Evolutionary conservation across 2,888 invertebrate species (phyloP).

Genomic region (Hirudinaria manillensis): DNA sequence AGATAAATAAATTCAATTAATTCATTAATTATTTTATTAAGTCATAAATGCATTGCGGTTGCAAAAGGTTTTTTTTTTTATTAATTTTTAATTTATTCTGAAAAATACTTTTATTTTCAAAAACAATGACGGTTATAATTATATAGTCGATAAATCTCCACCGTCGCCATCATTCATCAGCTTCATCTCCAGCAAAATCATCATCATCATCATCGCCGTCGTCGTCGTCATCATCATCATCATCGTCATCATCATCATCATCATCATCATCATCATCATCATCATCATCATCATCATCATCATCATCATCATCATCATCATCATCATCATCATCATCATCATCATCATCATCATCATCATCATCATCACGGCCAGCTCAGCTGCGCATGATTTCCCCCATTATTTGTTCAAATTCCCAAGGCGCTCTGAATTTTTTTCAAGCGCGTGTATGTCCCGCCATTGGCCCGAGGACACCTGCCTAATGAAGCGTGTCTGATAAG

Average conservation of each 20-base stretch:
- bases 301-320: slow-evolving; percentile 25
- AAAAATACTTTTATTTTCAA: too few relatives aligned
- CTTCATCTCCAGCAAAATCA: neutral
- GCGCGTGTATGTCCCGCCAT: neutral
- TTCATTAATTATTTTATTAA: too few relatives aligned
- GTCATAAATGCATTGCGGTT: too few relatives aligned
- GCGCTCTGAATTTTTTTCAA: neutral
- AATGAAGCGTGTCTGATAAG: slow-evolving; percentile 13
- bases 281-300: slow-evolving; percentile 24
- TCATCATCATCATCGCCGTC: neutral
- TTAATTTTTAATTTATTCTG: too few relatives aligned
- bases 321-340: slow-evolving; percentile 22
- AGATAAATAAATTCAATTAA: too few relatives aligned
- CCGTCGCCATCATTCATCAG: neutral
- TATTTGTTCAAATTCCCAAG: neutral
- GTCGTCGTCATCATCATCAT: slow-evolving; percentile 20
- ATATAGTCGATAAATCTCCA: too few relatives aligned
- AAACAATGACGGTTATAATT: too few relatives aligned
- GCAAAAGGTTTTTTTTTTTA: too few relatives aligned
- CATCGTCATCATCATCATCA: slow-evolving; percentile 24
- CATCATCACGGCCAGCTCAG: slow-evolving; percentile 1
- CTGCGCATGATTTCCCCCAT: slow-evolving; percentile 6
- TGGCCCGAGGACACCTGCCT: neutral
- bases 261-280: slow-evolving; percentile 19
- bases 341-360: slow-evolving; percentile 16